Conservation (phyloP, 1,140 invertebrate species). For the Papilio machaon region DNA sequence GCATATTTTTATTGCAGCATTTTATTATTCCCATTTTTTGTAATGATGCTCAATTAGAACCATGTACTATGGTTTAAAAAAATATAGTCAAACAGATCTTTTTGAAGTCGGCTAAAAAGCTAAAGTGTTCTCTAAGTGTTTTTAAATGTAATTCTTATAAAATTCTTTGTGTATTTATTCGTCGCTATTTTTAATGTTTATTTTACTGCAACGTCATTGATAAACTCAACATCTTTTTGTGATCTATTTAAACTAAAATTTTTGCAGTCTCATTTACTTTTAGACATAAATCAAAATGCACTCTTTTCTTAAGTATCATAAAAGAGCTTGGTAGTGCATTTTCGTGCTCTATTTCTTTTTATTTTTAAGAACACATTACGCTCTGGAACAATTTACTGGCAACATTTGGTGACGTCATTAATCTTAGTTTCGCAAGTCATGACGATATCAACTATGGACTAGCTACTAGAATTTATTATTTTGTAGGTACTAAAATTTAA, state of each 20-base stretch:
- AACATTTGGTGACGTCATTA: not conserved
- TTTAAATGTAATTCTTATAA: too few relatives aligned
- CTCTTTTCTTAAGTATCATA: constrained; percentile 23
- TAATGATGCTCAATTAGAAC: not conserved
- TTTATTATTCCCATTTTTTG: not conserved
- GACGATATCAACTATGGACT: not conserved
- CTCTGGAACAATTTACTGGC: constrained; percentile 21
- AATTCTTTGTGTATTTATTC: too few relatives aligned
- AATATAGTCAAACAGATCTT: not conserved
- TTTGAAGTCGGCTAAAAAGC: too few relatives aligned
- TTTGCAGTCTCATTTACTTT: not conserved
- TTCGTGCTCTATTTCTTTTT: constrained; percentile 2
- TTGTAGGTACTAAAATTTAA: too few relatives aligned
- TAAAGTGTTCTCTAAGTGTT: too few relatives aligned
- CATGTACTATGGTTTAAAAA: not conserved
- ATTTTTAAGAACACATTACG: constrained; percentile 26
- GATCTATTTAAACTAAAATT: not conserved
- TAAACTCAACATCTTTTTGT: not conserved
- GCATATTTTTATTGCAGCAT: not conserved
- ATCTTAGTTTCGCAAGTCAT: constrained; percentile 23
- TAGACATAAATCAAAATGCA: constrained; percentile 12
- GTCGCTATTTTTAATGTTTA: not conserved
- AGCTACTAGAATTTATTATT: not conserved
- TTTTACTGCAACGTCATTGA: not conserved
- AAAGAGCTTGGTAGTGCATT: constrained; percentile 15